These are phyloP conservation scores for Crioceris asparagi DNA, from an alignment of 2,888 invertebrate species.

Conservation along the genomic window DNA sequence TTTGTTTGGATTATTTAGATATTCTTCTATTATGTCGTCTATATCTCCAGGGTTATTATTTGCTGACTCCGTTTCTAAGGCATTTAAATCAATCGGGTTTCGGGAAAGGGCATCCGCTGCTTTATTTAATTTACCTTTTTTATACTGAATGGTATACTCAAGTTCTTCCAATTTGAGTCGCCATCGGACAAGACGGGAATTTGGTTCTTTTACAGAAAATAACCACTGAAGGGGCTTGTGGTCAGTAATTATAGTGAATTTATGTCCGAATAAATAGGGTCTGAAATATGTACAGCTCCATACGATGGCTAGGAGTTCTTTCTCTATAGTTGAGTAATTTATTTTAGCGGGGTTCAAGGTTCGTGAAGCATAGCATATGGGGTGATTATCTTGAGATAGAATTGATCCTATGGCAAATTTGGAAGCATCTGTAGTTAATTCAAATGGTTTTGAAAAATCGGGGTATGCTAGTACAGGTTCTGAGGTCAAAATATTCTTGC, in stretches of 20 bases:
- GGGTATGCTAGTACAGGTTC: slow-evolving; percentile 7
- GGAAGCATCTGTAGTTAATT: slow-evolving; percentile 8
- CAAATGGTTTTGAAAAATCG: slow-evolving; percentile 7
- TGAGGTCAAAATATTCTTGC: slow-evolving; percentile 3
- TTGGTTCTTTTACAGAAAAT: slow-evolving; percentile 15
- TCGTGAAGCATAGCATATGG: slow-evolving; percentile 8
- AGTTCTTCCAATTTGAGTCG: slow-evolving; percentile 11
- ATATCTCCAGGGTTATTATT: neutral
- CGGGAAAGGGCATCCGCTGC: slow-evolving; percentile 12
- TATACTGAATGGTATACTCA: slow-evolving; percentile 11
- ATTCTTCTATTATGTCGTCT: neutral
- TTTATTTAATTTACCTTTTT: slow-evolving; percentile 11
- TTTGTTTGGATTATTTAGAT: slow-evolving; percentile 1
- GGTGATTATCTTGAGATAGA: slow-evolving; percentile 4
- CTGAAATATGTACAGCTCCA: slow-evolving; percentile 8
- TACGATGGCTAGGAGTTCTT: slow-evolving; percentile 9
- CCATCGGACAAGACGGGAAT: slow-evolving; percentile 13
- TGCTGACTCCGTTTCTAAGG: neutral
- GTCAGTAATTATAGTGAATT: slow-evolving; percentile 13
- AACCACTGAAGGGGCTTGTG: slow-evolving; percentile 20
- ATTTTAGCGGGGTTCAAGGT: slow-evolving; percentile 8
- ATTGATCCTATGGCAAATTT: slow-evolving; percentile 6
- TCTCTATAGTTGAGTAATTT: slow-evolving; percentile 9
- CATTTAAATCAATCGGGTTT: neutral
- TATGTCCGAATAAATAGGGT: slow-evolving; percentile 6